Evolutionary conservation across 2,113 vertebrate species (phyloP), one percentile per base, ranked within the genome.

Genomic region (Caranx ignobilis): DNA sequence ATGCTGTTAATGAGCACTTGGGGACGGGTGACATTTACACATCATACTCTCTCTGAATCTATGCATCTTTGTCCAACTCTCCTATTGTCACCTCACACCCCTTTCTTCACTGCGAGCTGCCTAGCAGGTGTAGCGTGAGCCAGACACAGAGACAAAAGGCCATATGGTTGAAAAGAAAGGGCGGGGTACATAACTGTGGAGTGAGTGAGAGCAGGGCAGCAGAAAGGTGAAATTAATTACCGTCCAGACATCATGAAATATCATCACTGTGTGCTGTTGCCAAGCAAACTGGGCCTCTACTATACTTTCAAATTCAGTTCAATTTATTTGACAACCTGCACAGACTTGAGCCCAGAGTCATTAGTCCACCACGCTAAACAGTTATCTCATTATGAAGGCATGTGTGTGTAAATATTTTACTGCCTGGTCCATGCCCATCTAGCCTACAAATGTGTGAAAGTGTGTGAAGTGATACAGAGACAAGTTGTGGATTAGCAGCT

Each of bases 191-290:
- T 9, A 3, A 2, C 18, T 39, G 39, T 18, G 55, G 54, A 75
- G 50, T 39, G 41, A 56, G 54, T 12, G 55, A 80, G 54, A 64
- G 34, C 15, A 21, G 57, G 68, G 60, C 34, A 2, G 0, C 1
- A 26, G 11, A 87, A 82, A 87, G 84, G 82, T 84, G 80, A 82
- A 84, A 85, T 83, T 71, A 87, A 86, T 89, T 86, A 84, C 64
- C 41, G 0, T 69, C 47, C 66, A 70, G 60, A 78, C 71, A 69
- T 83, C 55, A 35, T 13, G 35, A 88, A 81, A 84, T 77, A 75
- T 34, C 13, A 73, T 66, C 55, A 57, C 16, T 26, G 71, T 65
- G 74, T 32, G 39, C 72, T 3, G 79, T 88, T 90, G 69, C 79
- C 79, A 63, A 70, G 81, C 84, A 76, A 81, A 87, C 83, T 35